phyloP scores from a whole-genome alignment of 2,113 vertebrate species.

The Nycticebus coucang region DNA sequence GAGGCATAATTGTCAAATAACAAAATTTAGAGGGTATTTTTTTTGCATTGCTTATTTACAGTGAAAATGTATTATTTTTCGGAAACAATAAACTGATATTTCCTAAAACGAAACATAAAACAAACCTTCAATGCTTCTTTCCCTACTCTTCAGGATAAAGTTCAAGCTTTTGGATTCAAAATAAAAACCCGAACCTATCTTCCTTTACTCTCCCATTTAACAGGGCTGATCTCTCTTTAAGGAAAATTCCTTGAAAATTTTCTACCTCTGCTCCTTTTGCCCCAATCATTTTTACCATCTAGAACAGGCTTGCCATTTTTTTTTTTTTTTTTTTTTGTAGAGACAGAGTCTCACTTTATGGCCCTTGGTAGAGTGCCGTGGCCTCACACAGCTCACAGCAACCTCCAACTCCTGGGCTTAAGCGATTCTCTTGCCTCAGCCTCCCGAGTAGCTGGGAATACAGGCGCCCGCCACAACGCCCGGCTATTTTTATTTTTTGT shows the following conservation, averaged over 20 bases:
- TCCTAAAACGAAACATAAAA: conserved; percentile 30
- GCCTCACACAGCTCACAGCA: too few species aligned
- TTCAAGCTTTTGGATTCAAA: conserved; percentile 19
- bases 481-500: too few species aligned
- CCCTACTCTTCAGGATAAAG: neutral
- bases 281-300: neutral
- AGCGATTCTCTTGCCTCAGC: too few species aligned
- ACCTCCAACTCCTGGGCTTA: too few species aligned
- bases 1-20: neutral
- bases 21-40: neutral
- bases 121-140: neutral
- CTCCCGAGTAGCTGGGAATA: too few species aligned
- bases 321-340: too few species aligned
- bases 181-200: neutral
- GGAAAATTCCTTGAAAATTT: neutral
- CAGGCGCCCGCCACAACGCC: too few species aligned
- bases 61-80: conserved; percentile 36
- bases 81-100: neutral
- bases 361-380: too few species aligned
- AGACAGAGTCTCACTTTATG: too few species aligned
- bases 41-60: neutral
- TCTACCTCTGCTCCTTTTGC: neutral
- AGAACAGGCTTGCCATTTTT: neutral
- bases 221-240: neutral
- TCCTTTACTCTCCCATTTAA: neutral